Conservation (phyloP, 2,888 invertebrate species). For the Philhelius pedissequus region DNA sequence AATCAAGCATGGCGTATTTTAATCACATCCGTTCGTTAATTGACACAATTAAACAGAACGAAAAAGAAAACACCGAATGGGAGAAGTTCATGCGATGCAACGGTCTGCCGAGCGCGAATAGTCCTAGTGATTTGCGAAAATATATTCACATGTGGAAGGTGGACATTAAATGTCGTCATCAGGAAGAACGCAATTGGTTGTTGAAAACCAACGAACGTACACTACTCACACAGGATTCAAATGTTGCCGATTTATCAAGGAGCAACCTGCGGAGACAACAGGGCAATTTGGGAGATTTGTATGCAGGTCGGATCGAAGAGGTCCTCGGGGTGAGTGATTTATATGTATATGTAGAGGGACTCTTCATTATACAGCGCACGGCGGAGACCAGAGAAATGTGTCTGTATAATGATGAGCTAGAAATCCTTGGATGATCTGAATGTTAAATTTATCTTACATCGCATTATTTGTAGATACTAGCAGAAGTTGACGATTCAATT, state of each 20-base stretch:
- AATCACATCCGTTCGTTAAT: conserved; percentile 73
- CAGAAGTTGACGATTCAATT: conserved; percentile 76
- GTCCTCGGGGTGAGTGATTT: conserved; percentile 75
- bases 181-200: conserved; percentile 77
- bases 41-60: conserved; percentile 73
- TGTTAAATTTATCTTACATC: not conserved
- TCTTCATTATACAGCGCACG: not conserved
- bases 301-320: conserved; percentile 75
- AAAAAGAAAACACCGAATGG: conserved; percentile 76
- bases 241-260: conserved; percentile 74
- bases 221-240: conserved; percentile 77
- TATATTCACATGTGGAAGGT: conserved; percentile 78
- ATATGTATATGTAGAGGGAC: conserved; percentile 4
- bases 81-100: conserved; percentile 79
- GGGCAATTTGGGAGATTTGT: conserved; percentile 76
- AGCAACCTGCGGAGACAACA: conserved; percentile 75
- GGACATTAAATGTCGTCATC: conserved; percentile 72
- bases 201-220: conserved; percentile 77
- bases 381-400: not conserved
- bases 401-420: not conserved
- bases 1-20: conserved; percentile 76
- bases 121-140: conserved; percentile 78
- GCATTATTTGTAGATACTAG: conserved; percentile 74
- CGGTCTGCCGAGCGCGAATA: conserved; percentile 77
- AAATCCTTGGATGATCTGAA: not conserved